These are phyloP conservation scores for Drosophila incognita DNA, from an alignment of 2,888 invertebrate species.

Conservation along the genomic window DNA sequence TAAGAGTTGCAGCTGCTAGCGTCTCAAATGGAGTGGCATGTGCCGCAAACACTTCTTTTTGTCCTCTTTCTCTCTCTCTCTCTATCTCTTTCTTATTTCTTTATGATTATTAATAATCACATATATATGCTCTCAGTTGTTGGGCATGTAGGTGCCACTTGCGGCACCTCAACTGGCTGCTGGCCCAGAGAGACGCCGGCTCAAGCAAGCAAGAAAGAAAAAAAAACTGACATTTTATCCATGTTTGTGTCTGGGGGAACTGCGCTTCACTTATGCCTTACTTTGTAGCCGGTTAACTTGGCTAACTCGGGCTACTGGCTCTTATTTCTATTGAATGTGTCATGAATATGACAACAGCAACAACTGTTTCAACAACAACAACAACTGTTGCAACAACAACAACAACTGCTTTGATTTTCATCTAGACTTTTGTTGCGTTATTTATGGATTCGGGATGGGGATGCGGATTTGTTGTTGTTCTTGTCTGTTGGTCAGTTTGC, in stretches of 20 bases:
- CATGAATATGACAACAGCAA: constrained; percentile 61
- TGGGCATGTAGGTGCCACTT: constrained; percentile 65
- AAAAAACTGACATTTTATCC: constrained; percentile 71
- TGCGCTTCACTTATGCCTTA: constrained; percentile 34
- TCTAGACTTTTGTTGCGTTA: constrained; percentile 71
- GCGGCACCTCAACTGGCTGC: constrained; percentile 68
- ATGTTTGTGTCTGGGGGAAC: constrained; percentile 27
- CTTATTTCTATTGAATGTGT: constrained; percentile 81
- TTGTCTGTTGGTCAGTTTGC: constrained; percentile 39
- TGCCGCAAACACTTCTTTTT: constrained; percentile 66
- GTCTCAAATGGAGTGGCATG: constrained; percentile 76
- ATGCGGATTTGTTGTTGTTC: constrained; percentile 9
- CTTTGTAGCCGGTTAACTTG: constrained; percentile 52
- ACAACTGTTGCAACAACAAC: constrained; percentile 9
- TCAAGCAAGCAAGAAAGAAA: constrained; percentile 21
- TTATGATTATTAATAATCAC: constrained; percentile 4
- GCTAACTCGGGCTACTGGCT: constrained; percentile 61
- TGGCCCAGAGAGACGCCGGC: constrained; percentile 51
- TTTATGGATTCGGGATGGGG: constrained; percentile 41
- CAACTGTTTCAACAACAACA: constrained; percentile 29
- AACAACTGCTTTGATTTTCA: constrained; percentile 75
- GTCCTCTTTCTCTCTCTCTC: not conserved
- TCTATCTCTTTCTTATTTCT: not conserved
- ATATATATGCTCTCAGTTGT: constrained; percentile 2
- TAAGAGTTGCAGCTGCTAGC: constrained; percentile 26